Evolutionary conservation across 2,888 invertebrate genomes (phyloP).

Genomic region (Drosophila paramelanica): DNA sequence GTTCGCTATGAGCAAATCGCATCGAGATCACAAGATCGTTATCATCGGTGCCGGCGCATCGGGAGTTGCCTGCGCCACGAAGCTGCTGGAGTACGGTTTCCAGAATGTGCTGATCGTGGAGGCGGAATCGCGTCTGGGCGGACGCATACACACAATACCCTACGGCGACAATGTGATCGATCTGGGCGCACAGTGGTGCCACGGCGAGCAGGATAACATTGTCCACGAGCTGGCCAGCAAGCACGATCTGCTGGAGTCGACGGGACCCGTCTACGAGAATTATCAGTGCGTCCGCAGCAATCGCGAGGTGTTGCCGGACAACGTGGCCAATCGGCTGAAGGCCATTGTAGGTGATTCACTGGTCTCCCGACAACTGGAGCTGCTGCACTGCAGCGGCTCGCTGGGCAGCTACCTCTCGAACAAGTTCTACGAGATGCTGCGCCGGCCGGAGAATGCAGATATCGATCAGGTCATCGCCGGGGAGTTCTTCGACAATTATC

Average conservation of each 20-base stretch:
- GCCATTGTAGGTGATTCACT: constrained; percentile 85
- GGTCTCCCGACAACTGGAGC: constrained; percentile 81
- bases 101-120: constrained; percentile 87
- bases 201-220: constrained; percentile 85
- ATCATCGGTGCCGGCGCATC: constrained; percentile 85
- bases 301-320: constrained; percentile 83
- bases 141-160: constrained; percentile 87
- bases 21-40: constrained; percentile 79
- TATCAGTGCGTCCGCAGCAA: constrained; percentile 83
- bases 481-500: constrained; percentile 88
- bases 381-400: constrained; percentile 82
- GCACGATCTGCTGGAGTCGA: constrained; percentile 81
- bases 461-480: constrained; percentile 85
- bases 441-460: constrained; percentile 82
- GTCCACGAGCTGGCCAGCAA: constrained; percentile 81
- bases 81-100: constrained; percentile 85
- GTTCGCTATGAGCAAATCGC: constrained; percentile 54
- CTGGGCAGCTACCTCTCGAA: constrained; percentile 83
- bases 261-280: constrained; percentile 82
- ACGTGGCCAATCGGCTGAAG: constrained; percentile 84
- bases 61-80: constrained; percentile 85
- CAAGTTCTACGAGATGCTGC: constrained; percentile 80
- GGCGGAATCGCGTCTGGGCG: constrained; percentile 88
- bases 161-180: constrained; percentile 86
- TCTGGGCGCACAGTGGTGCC: constrained; percentile 85